Evolutionary conservation across 2,888 invertebrate species (phyloP).

Genomic region (Thalpophila matura): DNA sequence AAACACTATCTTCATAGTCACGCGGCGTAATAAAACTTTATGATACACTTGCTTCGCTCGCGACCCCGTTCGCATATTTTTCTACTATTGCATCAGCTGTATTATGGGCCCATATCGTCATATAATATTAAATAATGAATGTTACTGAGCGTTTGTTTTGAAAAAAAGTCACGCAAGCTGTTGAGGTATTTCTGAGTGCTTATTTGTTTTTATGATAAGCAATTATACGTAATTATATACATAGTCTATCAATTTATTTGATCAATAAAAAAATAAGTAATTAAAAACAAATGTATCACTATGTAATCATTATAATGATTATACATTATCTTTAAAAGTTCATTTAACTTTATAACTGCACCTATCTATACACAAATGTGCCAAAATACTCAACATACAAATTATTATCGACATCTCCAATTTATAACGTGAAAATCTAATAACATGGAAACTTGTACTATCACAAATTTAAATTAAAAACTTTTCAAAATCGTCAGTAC

Average conservation of each 20-base stretch:
- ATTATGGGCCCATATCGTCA: slow-evolving; percentile 18
- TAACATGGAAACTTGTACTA: slow-evolving; percentile 51
- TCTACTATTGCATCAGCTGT: slow-evolving; percentile 36
- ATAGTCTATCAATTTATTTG: too few species aligned
- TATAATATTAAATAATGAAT: neutral
- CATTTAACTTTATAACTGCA: too few species aligned
- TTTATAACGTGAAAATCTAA: slow-evolving; percentile 35
- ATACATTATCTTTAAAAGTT: too few species aligned
- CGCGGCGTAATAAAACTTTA: slow-evolving; percentile 61
- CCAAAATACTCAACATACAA: neutral
- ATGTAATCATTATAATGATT: too few species aligned
- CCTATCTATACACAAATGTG: neutral
- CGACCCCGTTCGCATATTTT: slow-evolving; percentile 34
- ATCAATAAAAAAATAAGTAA: too few species aligned
- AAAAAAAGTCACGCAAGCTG: neutral
- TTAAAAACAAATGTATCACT: too few species aligned
- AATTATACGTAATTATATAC: too few species aligned
- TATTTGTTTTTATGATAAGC: too few species aligned
- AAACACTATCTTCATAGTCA: slow-evolving; percentile 63
- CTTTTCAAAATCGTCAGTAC: slow-evolving; percentile 43
- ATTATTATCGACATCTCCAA: slow-evolving; percentile 15
- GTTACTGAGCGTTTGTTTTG: slow-evolving; percentile 2
- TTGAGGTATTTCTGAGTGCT: neutral
- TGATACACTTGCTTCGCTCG: slow-evolving; percentile 35
- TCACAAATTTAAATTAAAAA: slow-evolving; percentile 58